Evolutionary conservation across 2,113 vertebrate genomes (phyloP).

Genomic region (Hepsetus odoe): DNA sequence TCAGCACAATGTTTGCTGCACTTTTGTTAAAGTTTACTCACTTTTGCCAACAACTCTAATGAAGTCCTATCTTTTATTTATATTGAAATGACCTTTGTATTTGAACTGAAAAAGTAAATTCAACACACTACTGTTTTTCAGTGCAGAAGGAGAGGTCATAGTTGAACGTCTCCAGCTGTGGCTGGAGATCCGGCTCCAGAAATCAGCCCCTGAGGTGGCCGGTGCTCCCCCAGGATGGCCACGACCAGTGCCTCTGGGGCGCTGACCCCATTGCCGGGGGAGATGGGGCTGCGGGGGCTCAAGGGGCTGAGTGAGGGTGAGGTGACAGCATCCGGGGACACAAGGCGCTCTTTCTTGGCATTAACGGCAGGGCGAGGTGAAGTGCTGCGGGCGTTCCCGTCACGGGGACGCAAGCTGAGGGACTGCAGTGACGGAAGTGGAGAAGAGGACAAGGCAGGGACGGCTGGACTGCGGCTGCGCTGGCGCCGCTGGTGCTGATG

Average conservation of each 20-base stretch:
- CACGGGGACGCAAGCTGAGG: conserved; percentile 83
- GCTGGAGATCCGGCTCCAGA: conserved; percentile 58
- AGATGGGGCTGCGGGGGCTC: conserved; percentile 64
- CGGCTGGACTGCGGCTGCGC: conserved; percentile 83
- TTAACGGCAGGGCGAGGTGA: conserved; percentile 74
- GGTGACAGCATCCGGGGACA: conserved; percentile 60
- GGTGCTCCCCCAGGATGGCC: conserved; percentile 73
- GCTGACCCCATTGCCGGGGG: conserved; percentile 63
- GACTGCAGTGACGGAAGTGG: conserved; percentile 86
- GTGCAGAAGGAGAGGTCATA: conserved; percentile 36
- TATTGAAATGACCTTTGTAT: background rate
- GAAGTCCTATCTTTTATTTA: background rate
- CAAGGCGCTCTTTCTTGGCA: conserved; percentile 71
- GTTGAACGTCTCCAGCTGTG: conserved; percentile 52
- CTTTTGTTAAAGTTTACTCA: too few species aligned
- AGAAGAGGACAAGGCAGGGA: conserved; percentile 78
- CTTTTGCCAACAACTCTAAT: background rate
- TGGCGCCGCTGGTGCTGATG: conserved; percentile 68
- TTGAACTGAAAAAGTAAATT: background rate
- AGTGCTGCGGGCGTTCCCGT: conserved; percentile 78
- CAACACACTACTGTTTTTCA: background rate
- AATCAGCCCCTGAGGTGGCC: conserved; percentile 64
- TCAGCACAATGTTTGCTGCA: too few species aligned
- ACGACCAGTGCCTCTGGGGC: conserved; percentile 74
- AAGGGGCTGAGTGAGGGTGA: conserved; percentile 69